Evolutionary conservation across 1,140 invertebrate species (phyloP).

Genomic region (Theocolax elegans): DNA sequence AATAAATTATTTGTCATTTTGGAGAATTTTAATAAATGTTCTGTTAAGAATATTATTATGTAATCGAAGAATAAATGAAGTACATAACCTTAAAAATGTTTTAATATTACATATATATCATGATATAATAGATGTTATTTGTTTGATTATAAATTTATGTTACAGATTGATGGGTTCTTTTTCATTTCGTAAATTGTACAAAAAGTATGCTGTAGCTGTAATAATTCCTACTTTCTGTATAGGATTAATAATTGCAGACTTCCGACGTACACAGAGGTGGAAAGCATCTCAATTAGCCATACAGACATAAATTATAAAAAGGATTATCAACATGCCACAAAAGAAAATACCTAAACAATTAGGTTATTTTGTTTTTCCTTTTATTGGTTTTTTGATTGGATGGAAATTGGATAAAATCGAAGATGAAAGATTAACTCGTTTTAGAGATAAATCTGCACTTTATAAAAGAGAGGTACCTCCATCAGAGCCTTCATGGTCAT

Average conservation of each 20-base stretch:
- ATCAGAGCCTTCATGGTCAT: constrained; percentile 77
- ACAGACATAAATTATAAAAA: constrained; percentile 21
- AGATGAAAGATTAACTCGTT: constrained; percentile 75
- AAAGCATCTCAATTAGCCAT: constrained; percentile 66
- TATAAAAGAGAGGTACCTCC: constrained; percentile 77
- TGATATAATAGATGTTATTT: neutral
- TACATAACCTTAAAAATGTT: constrained; percentile 12
- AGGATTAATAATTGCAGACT: constrained; percentile 75
- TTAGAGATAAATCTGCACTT: constrained; percentile 81
- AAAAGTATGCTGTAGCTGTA: constrained; percentile 72
- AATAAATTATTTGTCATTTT: too few species aligned
- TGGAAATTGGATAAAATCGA: constrained; percentile 75
- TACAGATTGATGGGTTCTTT: constrained; percentile 57
- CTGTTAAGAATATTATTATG: too few species aligned
- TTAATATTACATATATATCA: neutral
- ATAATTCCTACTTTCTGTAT: constrained; percentile 72
- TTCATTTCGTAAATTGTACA: constrained; percentile 47
- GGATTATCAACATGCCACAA: constrained; percentile 8
- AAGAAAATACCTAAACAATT: constrained; percentile 36
- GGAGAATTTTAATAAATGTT: too few species aligned
- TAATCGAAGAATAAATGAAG: neutral
- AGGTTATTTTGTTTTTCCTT: constrained; percentile 65
- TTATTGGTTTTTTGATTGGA: constrained; percentile 71
- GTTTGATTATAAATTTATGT: constrained; percentile 27
- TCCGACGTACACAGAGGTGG: constrained; percentile 76